Evolutionary conservation across 2,888 invertebrate species (phyloP).

Genomic region (Lasioglossum figueresi): DNA sequence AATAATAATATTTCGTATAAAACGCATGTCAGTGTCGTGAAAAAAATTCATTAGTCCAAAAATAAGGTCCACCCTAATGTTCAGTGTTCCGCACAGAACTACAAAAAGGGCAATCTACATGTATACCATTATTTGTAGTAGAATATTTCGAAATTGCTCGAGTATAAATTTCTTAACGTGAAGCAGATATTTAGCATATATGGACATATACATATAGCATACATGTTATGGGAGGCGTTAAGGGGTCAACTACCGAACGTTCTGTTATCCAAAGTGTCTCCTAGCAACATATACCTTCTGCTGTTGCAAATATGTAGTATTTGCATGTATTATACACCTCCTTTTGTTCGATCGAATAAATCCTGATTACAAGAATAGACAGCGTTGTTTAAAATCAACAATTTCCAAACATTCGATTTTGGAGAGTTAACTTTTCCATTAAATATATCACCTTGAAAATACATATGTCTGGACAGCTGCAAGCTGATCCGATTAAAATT

Average conservation of each 20-base stretch:
- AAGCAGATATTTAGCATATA: not conserved
- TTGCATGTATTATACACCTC: not conserved
- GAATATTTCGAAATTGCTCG: not conserved
- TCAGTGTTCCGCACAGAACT: too few species aligned
- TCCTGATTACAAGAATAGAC: not conserved
- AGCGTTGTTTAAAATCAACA: not conserved
- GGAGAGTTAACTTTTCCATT: not conserved
- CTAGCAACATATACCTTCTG: constrained; percentile 6
- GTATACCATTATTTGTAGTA: not conserved
- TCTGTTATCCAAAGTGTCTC: not conserved
- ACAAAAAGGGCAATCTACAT: not conserved
- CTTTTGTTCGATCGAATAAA: not conserved
- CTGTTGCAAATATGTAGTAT: not conserved
- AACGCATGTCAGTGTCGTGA: too few species aligned
- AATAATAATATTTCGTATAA: too few species aligned
- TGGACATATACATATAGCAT: not conserved
- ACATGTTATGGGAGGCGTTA: not conserved
- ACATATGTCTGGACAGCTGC: not conserved
- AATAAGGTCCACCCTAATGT: too few species aligned
- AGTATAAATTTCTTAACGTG: not conserved
- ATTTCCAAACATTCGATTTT: not conserved
- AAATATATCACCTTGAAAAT: not conserved
- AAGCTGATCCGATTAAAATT: not conserved
- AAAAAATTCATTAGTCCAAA: too few species aligned
- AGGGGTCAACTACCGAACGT: not conserved